Conservation (phyloP, 2,888 invertebrate genomes). For the Thecocarcelia acutangulata region DNA sequence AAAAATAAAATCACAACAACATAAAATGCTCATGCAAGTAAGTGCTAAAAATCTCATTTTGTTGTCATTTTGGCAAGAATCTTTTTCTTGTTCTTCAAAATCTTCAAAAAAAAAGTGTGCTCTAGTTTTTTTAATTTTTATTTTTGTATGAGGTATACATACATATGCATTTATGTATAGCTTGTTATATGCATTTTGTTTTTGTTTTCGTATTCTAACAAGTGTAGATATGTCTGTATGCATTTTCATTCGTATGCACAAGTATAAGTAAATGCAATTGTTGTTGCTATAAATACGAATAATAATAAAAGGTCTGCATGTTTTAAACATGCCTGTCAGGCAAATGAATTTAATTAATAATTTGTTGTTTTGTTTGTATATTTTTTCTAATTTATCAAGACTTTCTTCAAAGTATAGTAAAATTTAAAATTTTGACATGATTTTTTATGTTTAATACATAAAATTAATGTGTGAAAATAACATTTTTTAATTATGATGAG, state of each 20-base stretch:
- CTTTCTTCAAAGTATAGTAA: slow-evolving; percentile 56
- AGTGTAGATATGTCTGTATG: too few species aligned
- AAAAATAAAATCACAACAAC: slow-evolving; percentile 18
- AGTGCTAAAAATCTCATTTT: slow-evolving; percentile 64
- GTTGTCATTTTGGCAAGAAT: slow-evolving; percentile 64
- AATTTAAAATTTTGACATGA: slow-evolving; percentile 65
- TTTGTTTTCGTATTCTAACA: slow-evolving; percentile 49
- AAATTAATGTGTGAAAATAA: slow-evolving; percentile 62
- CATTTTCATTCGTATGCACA: neutral
- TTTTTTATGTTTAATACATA: slow-evolving; percentile 33
- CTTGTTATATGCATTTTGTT: slow-evolving; percentile 31
- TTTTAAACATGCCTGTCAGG: slow-evolving; percentile 23
- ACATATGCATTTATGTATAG: neutral
- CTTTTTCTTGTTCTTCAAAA: slow-evolving; percentile 28
- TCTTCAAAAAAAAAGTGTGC: slow-evolving; percentile 43
- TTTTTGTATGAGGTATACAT: neutral
- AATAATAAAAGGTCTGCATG: slow-evolving; percentile 22
- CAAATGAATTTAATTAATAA: slow-evolving; percentile 63
- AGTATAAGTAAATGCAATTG: neutral
- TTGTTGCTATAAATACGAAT: neutral
- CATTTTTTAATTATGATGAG: slow-evolving; percentile 31
- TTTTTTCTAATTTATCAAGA: slow-evolving; percentile 53
- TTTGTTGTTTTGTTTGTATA: slow-evolving; percentile 33
- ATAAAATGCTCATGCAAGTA: slow-evolving; percentile 31
- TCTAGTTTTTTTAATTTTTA: slow-evolving; percentile 40